phyloP scores from a whole-genome alignment of 2,888 invertebrate species.

The Aleiodes leptofemur region DNA sequence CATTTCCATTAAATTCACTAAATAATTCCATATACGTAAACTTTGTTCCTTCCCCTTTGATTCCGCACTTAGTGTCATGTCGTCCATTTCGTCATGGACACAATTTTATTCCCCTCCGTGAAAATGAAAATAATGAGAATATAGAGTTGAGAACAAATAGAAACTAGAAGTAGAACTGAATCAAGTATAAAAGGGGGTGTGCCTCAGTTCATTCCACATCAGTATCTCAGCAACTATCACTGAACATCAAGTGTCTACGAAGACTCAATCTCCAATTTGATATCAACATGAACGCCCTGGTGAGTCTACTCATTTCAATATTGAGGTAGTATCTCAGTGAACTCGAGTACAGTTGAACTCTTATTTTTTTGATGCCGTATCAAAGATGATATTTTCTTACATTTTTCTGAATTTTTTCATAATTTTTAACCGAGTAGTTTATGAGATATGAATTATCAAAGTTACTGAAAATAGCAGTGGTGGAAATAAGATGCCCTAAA shows the following conservation, averaged over 20 bases:
- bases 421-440: too few relatives aligned
- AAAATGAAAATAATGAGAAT: constrained; percentile 24
- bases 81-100: constrained; percentile 39
- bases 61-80: constrained; percentile 31
- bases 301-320: constrained; percentile 57
- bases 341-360: too few relatives aligned
- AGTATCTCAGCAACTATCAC: constrained; percentile 64
- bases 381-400: too few relatives aligned
- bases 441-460: too few relatives aligned
- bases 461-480: too few relatives aligned
- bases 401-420: too few relatives aligned
- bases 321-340: not conserved
- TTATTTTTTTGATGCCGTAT: too few relatives aligned
- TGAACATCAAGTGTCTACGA: constrained; percentile 42
- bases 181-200: constrained; percentile 54
- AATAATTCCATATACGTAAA: constrained; percentile 25
- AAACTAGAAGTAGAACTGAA: constrained; percentile 27
- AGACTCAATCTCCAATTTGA: constrained; percentile 35
- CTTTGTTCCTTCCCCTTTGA: constrained; percentile 34
- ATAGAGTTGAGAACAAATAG: not conserved
- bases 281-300: constrained; percentile 67
- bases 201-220: constrained; percentile 61
- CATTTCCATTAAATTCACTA: constrained; percentile 3
- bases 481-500: too few relatives aligned
- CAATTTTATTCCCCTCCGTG: constrained; percentile 37